phyloP scores from a whole-genome alignment of 2,797 vertebrate genomes.

The Borostomias antarcticus region DNA sequence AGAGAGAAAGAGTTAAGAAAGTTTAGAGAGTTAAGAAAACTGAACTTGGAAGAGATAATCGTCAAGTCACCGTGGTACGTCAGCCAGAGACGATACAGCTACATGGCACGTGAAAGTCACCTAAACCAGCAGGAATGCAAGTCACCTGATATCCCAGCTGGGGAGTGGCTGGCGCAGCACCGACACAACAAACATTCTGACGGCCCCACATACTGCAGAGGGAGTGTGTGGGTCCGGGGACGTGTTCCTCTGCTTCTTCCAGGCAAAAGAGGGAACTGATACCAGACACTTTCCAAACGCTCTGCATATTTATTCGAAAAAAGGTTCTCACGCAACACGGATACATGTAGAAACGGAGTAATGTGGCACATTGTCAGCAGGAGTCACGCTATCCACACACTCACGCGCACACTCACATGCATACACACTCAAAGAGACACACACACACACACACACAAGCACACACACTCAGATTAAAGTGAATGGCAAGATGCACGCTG shows the following conservation, averaged over 20 bases:
- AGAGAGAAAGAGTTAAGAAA: too few species aligned
- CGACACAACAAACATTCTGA: not conserved
- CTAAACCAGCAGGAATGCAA: not conserved
- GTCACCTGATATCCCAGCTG: not conserved
- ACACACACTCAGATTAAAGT: slow-evolving; percentile 16
- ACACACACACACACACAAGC: slow-evolving; percentile 47
- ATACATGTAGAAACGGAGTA: slow-evolving; percentile 46
- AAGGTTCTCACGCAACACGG: slow-evolving; percentile 62
- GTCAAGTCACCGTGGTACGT: too few species aligned
- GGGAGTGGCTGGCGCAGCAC: not conserved
- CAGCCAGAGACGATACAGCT: too few species aligned
- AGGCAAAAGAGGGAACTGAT: slow-evolving; percentile 33
- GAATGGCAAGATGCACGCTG: slow-evolving; percentile 48
- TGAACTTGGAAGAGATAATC: too few species aligned
- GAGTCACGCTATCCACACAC: slow-evolving; percentile 23
- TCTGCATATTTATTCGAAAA: slow-evolving; percentile 78
- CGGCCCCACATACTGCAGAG: too few species aligned
- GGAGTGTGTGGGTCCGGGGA: not conserved
- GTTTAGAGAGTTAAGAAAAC: too few species aligned
- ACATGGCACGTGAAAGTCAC: too few species aligned
- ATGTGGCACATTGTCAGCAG: slow-evolving; percentile 60
- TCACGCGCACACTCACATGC: slow-evolving; percentile 20
- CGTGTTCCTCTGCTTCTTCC: not conserved
- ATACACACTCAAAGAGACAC: slow-evolving; percentile 50
- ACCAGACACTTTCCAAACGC: slow-evolving; percentile 46